Percentiles rank a stretch among this genome's conserved stretches.
Conservation (phyloP, 2,113 vertebrate species). For the Nothoprocta perdicaria region DNA sequence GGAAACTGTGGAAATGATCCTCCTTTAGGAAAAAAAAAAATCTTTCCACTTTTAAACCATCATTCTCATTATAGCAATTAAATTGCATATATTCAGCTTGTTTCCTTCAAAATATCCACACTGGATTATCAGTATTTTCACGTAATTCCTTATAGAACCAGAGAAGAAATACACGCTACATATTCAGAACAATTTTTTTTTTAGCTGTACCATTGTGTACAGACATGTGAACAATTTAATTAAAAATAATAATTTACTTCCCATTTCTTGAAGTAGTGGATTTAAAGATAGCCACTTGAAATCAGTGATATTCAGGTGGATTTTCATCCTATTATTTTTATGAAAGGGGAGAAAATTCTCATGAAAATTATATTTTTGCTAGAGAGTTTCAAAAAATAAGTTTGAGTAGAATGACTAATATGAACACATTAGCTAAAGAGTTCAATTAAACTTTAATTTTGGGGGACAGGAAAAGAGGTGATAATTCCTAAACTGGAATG, state of each 20-base stretch:
- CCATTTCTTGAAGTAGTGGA: background rate
- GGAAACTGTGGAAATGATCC: background rate
- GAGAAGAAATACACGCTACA: rapidly evolving
- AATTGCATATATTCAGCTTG: background rate
- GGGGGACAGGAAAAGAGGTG: background rate
- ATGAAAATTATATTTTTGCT: background rate
- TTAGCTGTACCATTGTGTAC: background rate
- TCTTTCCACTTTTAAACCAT: background rate
- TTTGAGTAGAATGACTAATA: background rate
- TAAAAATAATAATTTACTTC: background rate
- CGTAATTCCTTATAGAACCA: background rate
- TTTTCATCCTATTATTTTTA: background rate
- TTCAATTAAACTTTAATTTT: background rate
- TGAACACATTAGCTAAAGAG: background rate
- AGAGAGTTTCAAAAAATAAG: rapidly evolving
- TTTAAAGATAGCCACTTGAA: background rate
- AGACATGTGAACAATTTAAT: background rate
- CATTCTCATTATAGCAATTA: background rate
- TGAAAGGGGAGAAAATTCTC: background rate
- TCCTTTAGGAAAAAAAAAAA: background rate
- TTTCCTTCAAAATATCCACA: background rate
- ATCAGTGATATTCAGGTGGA: background rate
- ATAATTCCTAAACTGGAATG: background rate
- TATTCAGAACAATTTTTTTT: background rate
- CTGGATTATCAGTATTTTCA: background rate